A percentile compares a stretch with the other conserved stretches of the same genome.
These are phyloP conservation scores for Drosophila nikananu DNA, from an alignment of 1,140 invertebrate species.

Conservation along the genomic window DNA sequence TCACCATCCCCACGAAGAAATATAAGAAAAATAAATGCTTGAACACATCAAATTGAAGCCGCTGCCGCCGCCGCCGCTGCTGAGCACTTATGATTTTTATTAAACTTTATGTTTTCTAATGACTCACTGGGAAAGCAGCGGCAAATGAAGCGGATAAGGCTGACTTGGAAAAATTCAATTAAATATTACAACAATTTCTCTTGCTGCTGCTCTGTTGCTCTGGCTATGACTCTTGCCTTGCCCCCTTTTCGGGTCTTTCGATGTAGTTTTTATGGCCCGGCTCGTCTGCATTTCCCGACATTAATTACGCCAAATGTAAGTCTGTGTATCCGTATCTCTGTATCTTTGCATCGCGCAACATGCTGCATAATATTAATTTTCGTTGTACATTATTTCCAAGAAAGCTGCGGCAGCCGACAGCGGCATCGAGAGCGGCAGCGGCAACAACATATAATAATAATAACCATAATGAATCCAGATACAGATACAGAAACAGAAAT, in stretches of 20 bases:
- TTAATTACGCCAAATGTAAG: conserved; percentile 81
- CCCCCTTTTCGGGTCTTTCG: conserved; percentile 40
- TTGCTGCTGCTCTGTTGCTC: conserved; percentile 15
- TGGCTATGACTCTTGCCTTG: conserved; percentile 6
- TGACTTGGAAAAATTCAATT: conserved; percentile 72
- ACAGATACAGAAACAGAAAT: conserved; percentile 59
- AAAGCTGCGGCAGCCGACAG: conserved; percentile 50
- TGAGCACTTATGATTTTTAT: conserved; percentile 77
- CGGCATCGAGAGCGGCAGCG: conserved; percentile 35
- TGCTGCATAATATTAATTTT: conserved; percentile 83
- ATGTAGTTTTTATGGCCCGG: conserved; percentile 59
- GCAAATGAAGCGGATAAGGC: conserved; percentile 66
- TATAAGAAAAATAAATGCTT: conserved; percentile 7
- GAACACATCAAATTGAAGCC: conserved; percentile 64
- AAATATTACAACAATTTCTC: conserved; percentile 81
- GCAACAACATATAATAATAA: conserved; percentile 73
- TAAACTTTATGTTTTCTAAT: conserved; percentile 78
- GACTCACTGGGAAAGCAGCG: conserved; percentile 50
- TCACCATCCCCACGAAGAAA: conserved; percentile 21
- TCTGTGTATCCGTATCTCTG: conserved; percentile 44
- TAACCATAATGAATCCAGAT: conserved; percentile 74
- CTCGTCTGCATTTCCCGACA: conserved; percentile 70
- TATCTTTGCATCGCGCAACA: conserved; percentile 75
- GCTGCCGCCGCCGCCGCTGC: conserved; percentile 15
- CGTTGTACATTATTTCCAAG: conserved; percentile 74